These are phyloP conservation scores for Bolinopsis microptera DNA, from an alignment of 37 sponge, comb jelly and placozoan species.

Conservation along the genomic window DNA sequence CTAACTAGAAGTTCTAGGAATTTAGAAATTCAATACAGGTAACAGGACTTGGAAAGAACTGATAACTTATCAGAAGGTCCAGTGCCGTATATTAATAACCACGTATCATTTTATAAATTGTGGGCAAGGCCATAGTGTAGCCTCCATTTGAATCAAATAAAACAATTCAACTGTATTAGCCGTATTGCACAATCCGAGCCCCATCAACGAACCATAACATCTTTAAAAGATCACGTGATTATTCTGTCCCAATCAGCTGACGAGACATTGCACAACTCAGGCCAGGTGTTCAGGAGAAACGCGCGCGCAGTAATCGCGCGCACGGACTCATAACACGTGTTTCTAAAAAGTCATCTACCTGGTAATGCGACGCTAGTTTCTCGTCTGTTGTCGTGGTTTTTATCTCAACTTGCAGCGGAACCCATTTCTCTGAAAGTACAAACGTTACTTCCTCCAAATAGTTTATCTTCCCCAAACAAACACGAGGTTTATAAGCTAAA, in stretches of 20 bases:
- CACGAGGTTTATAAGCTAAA: background rate
- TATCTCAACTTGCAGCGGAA: slow-evolving; percentile 55
- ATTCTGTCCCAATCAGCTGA: background rate
- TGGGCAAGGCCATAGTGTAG: too few species aligned
- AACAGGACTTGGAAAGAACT: background rate
- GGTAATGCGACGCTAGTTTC: slow-evolving; percentile 35
- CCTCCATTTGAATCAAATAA: background rate
- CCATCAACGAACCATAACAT: background rate
- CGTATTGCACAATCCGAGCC: background rate
- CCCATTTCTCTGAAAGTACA: slow-evolving; percentile 28
- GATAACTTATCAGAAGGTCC: background rate
- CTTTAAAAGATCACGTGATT: background rate
- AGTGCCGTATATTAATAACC: too few species aligned
- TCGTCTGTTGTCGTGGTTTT: slow-evolving; percentile 35
- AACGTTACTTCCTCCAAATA: background rate
- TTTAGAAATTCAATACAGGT: background rate
- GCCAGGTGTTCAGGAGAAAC: background rate
- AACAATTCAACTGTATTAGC: background rate
- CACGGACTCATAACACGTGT: background rate
- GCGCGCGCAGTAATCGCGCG: background rate
- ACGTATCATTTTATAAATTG: too few species aligned
- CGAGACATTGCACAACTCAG: background rate
- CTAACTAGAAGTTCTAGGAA: background rate
- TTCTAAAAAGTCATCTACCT: background rate
- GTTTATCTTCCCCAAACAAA: background rate